These are phyloP conservation scores for Cyaniris semiargus DNA, from an alignment of 2,888 invertebrate genomes.

Conservation along the genomic window DNA sequence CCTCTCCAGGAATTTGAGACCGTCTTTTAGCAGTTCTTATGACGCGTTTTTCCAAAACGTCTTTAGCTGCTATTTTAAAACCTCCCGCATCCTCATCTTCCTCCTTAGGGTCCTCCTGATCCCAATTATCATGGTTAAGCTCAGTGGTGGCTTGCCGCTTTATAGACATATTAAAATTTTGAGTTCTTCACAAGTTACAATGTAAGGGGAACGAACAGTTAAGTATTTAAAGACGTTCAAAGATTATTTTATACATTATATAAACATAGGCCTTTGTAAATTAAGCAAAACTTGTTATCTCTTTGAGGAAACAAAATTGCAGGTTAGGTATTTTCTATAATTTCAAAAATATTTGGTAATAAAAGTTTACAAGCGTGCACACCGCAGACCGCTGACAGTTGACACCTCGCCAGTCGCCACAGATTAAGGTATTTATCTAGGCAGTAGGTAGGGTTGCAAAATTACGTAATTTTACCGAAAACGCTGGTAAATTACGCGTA, in stretches of 20 bases:
- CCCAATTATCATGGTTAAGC: conserved; percentile 92
- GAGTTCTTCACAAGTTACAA: conserved; percentile 7
- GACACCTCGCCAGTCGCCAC: no score
- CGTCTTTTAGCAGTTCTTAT: conserved; percentile 90
- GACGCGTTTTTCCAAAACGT: conserved; percentile 86
- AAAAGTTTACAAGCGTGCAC: no score
- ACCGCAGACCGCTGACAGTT: no score
- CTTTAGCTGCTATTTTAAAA: conserved; percentile 83
- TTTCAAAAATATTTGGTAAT: no score
- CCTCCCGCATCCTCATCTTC: conserved; percentile 85
- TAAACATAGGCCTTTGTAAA: not conserved
- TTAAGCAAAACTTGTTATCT: not conserved
- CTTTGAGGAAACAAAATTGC: not conserved
- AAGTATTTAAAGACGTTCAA: not conserved
- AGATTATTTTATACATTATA: not conserved
- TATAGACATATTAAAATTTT: conserved; percentile 78
- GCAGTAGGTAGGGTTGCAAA: no score
- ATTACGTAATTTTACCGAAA: no score
- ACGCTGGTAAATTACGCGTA: no score
- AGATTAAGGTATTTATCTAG: no score
- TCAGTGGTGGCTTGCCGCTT: conserved; percentile 88
- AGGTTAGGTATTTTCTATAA: no score
- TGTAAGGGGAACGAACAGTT: not conserved
- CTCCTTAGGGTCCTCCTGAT: conserved; percentile 84
- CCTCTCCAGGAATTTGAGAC: conserved; percentile 50